Percentiles rank a stretch among this genome's conserved stretches.
Conservation (phyloP, 2,888 invertebrate species). For the Mongoloraphidia duomilia region DNA sequence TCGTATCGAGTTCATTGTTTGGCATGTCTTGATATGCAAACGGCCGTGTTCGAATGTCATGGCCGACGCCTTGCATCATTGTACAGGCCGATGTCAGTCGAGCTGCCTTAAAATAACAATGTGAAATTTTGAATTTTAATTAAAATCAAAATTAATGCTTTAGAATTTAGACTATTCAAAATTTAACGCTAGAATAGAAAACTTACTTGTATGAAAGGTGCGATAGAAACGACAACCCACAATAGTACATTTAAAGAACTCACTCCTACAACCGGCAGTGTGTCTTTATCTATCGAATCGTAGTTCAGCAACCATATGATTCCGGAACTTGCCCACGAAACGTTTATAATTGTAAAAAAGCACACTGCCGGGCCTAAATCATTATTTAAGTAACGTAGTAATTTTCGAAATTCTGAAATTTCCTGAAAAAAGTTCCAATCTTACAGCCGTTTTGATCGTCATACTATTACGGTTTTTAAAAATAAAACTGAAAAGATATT, state of each 20-base stretch:
- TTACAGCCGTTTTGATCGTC: neutral
- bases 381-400: slow-evolving; percentile 61
- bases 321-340: slow-evolving; percentile 59
- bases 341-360: slow-evolving; percentile 59
- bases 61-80: slow-evolving; percentile 57
- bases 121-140: no score
- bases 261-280: slow-evolving; percentile 41
- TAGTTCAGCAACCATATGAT: slow-evolving; percentile 48
- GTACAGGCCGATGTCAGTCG: slow-evolving; percentile 58
- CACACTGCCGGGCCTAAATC: slow-evolving; percentile 63
- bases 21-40: slow-evolving; percentile 69
- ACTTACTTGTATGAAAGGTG: slow-evolving; percentile 56
- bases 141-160: neutral
- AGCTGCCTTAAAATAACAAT: slow-evolving; percentile 46
- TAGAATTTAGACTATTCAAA: slow-evolving; percentile 23
- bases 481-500: neutral
- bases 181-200: slow-evolving; percentile 24
- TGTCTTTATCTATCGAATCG: slow-evolving; percentile 42
- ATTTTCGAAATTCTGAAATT: slow-evolving; percentile 63
- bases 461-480: neutral
- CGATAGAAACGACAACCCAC: slow-evolving; percentile 49
- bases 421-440: slow-evolving; percentile 36
- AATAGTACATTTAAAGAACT: slow-evolving; percentile 43
- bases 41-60: slow-evolving; percentile 62
- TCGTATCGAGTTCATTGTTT: slow-evolving; percentile 57